Evolutionary conservation across 2,797 vertebrate genomes (phyloP), one percentile per base, ranked within the genome.

Genomic region (Pelochelys cantorii): DNA sequence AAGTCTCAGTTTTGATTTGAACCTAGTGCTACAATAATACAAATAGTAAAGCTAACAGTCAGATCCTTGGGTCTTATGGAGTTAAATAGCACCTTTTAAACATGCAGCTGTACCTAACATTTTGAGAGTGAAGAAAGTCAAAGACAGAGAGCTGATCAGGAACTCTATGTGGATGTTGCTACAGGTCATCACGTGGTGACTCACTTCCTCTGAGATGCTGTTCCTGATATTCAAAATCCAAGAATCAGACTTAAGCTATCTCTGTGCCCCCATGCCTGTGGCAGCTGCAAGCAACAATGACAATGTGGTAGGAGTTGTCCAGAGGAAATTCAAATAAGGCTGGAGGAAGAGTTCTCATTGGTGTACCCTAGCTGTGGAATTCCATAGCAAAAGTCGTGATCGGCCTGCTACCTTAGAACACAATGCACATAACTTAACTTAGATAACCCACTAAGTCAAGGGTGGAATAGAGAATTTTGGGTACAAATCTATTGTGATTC

Each of bases 1-100:
- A 92, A 68, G 91, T n/a, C 48, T 80, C 89, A 78, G 71, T 53
- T 9, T 37, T 92, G 84, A 85, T 53, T 84, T 3, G 6, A 81
- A 91, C 54, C 83, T 1, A 0, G 9, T 59, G 93, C 93, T 93
- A n/a, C 81, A 89, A 83, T 89, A 87, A 65, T 31, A 37, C 53
- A 87, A 87, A 90, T 84, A 90, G 79, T 53, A 86, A 62, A 31
- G 62, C 77, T 88, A 81, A 86, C 74, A 79, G n/a, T 82, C 75
- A 31, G 10, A 4, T 37, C 31, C 81, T 34, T 5, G n/a, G 60
- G 60, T 60, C 20, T 7, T 54, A 34, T 80, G 71, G 1, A 31
- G 78, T 22, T 84, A 57, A 91, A 56, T 2, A 82, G 20, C 2
- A 75, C 57, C 53, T 82, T 20, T 87, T 85, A 27, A 80, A 31